Percentiles rank a stretch among this genome's conserved stretches.
These are phyloP conservation scores for Eulemur coronatus DNA, from an alignment of 2,797 vertebrate genomes.

Conservation along the genomic window DNA sequence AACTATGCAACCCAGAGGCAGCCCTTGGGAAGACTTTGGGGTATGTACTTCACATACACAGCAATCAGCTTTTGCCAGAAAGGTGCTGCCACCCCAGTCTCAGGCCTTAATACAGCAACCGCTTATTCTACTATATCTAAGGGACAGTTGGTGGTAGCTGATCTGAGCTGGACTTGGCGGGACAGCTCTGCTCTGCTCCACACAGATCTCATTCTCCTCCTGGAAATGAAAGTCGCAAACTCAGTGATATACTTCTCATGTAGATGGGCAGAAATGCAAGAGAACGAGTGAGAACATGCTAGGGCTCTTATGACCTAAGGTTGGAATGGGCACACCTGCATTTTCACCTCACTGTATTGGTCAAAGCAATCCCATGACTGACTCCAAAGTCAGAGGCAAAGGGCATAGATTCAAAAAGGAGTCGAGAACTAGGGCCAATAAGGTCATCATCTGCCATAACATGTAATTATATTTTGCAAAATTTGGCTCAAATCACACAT, in stretches of 20 bases:
- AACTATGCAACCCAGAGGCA: not conserved
- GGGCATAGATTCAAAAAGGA: not conserved
- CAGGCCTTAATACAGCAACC: not conserved
- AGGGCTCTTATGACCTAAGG: not conserved
- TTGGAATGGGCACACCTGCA: not conserved
- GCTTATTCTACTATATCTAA: not conserved
- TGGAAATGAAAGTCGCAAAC: not conserved
- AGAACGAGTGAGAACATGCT: not conserved
- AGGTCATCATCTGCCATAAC: not conserved
- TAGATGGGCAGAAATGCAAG: not conserved
- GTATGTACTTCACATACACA: not conserved
- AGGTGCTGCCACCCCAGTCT: not conserved
- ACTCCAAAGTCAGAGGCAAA: not conserved
- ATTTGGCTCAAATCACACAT: not conserved
- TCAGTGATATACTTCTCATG: not conserved
- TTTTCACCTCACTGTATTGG: not conserved
- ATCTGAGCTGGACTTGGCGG: not conserved
- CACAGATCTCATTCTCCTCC: not conserved
- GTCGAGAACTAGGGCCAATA: not conserved
- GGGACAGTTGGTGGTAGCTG: not conserved
- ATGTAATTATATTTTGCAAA: not conserved
- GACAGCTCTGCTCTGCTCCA: not conserved
- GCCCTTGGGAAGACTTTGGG: not conserved
- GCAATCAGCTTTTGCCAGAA: not conserved
- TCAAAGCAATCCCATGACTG: not conserved